A percentile compares a stretch with the other conserved stretches of the same genome.
These are phyloP conservation scores for Ornithoptera priamus DNA, from an alignment of 2,888 invertebrate species.

Conservation along the genomic window DNA sequence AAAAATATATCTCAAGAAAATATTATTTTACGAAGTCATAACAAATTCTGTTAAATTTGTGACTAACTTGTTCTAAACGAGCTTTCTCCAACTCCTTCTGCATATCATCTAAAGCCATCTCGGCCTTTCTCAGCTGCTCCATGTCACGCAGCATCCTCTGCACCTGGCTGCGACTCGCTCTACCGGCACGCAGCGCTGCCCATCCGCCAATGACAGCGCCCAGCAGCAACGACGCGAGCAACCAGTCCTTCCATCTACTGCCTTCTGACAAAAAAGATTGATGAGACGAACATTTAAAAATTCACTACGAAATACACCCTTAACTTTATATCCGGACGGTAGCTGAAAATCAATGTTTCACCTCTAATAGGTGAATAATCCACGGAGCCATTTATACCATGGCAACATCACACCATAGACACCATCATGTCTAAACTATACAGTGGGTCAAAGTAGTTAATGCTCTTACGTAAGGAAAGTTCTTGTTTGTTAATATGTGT, in stretches of 20 bases:
- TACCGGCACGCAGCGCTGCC: conserved; percentile 95
- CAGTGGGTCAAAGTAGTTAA: too few species aligned
- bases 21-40: not conserved
- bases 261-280: conserved; percentile 75
- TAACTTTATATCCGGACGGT: too few species aligned
- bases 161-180: conserved; percentile 91
- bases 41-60: not conserved
- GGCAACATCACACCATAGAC: too few species aligned
- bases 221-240: conserved; percentile 89
- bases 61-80: conserved; percentile 83
- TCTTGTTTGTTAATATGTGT: too few species aligned
- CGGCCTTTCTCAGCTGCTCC: conserved; percentile 94
- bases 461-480: too few species aligned
- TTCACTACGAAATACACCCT: not conserved
- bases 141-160: conserved; percentile 96
- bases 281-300: not conserved
- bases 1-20: too few species aligned
- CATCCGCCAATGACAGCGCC: conserved; percentile 93
- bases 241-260: conserved; percentile 93
- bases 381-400: too few species aligned
- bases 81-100: conserved; percentile 92
- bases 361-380: too few species aligned
- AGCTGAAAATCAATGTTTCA: too few species aligned
- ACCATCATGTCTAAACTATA: too few species aligned
- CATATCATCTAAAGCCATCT: conserved; percentile 91